phyloP scores from a whole-genome alignment of 2,797 vertebrate species.

The Hyperoplus lanceolatus region DNA sequence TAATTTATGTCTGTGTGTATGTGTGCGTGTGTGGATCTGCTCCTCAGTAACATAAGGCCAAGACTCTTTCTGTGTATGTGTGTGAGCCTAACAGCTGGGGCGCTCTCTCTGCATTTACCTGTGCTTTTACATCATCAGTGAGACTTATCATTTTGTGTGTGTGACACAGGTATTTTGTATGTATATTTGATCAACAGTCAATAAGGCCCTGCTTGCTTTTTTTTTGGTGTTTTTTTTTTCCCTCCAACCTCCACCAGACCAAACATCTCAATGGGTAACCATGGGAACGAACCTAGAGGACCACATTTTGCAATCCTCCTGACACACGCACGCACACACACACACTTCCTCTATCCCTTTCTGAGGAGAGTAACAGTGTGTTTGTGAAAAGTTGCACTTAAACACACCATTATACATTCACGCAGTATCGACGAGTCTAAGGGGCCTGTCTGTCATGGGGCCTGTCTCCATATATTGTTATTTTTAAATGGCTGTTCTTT shows the following conservation, averaged over 20 bases:
- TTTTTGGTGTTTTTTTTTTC: background rate
- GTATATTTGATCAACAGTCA: constrained; percentile 25
- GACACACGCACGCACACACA: constrained; percentile 19
- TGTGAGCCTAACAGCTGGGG: constrained; percentile 21
- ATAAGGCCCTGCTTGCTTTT: constrained; percentile 35
- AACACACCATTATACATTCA: constrained; percentile 60
- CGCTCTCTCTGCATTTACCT: constrained; percentile 36
- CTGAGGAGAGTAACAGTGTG: constrained; percentile 50
- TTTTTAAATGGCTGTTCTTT: constrained; percentile 86
- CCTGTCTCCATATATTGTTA: constrained; percentile 77
- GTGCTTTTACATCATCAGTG: constrained; percentile 61
- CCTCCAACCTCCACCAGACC: constrained; percentile 60
- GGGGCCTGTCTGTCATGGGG: constrained; percentile 69
- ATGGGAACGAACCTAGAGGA: constrained; percentile 65
- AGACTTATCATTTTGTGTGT: constrained; percentile 32
- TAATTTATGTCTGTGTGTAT: constrained; percentile 54
- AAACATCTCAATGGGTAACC: constrained; percentile 65
- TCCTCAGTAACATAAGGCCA: constrained; percentile 66
- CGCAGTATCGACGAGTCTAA: constrained; percentile 62
- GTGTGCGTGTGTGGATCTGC: constrained; percentile 60
- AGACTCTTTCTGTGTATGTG: constrained; percentile 41
- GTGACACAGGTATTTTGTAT: constrained; percentile 33
- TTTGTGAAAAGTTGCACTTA: constrained; percentile 72
- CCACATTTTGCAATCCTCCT: constrained; percentile 55
- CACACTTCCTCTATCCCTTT: constrained; percentile 7